Evolutionary conservation across 1,140 invertebrate species (phyloP), one percentile per base, ranked within the genome.

Genomic region (Drosophila persimilis): DNA sequence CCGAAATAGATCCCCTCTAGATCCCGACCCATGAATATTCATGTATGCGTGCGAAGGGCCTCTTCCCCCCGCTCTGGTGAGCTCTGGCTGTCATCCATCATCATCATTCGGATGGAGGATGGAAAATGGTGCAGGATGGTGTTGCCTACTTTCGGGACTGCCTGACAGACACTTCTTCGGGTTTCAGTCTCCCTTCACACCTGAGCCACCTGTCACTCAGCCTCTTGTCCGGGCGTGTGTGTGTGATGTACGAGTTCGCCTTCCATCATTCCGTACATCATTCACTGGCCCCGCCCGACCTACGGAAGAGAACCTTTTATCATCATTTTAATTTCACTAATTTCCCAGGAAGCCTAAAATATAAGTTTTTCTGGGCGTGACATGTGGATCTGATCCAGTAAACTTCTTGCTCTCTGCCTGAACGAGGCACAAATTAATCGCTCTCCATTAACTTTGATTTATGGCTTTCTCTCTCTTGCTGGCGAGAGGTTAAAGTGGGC

Each of bases 391-490:
- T 7, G 29, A 62, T 52, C 44, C 56, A 54, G 58, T 53, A 55
- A 48, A 24, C 4, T 35, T 45, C 56, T 46, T 47, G 45, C 59
- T 22, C 58, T 60, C 64, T 64, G 62, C 53, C 67, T 50, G 51
- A 66, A 57, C 44, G 41, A 59, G 61, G 73, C 53, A 67, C 60
- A 73, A 86, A 85, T 86, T 86, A 85, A 85, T 85, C 73, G 80
- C 59, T 70, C 51, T 75, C 81, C 73, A 85, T 85, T 85, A 77
- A 69, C 60, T 77, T 86, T 85, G 80, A 85, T 85, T 85, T 85
- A 85, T 85, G 77, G 59, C 51, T 55, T 45, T 43, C 20, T 41
- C 48, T 48, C 63, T 57, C 60, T 47, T 0, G 46, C 15, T 61
- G 51, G 53, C 26, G 41, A 45, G 41, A 8, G 22, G 41, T 35